phyloP scores from a whole-genome alignment of 1,140 invertebrate species.

The Heliconius melpomene region DNA sequence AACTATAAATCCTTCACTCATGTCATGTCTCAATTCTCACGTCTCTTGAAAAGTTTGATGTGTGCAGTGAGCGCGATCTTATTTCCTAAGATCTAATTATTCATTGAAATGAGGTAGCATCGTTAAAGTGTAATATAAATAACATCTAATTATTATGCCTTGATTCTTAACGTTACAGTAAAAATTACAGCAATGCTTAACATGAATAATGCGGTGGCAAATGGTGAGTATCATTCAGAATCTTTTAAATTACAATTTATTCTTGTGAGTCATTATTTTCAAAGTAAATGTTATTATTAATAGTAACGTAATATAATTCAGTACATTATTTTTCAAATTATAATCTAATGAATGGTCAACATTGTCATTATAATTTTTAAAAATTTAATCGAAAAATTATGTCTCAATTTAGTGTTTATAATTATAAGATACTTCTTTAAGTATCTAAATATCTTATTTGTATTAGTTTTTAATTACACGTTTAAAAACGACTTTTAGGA shows the following conservation, averaged over 20 bases:
- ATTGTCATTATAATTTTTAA: neutral
- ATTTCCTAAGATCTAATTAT: slow-evolving; percentile 45
- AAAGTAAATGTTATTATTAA: neutral
- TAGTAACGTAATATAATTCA: neutral
- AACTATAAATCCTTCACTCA: slow-evolving; percentile 40
- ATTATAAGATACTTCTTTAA: too few species aligned
- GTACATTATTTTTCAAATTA: neutral
- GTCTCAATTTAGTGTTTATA: neutral
- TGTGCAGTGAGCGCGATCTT: slow-evolving; percentile 55
- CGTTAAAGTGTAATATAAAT: slow-evolving; percentile 47
- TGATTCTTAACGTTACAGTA: slow-evolving; percentile 54
- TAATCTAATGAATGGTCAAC: neutral
- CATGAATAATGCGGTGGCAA: slow-evolving; percentile 68
- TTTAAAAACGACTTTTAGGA: neutral
- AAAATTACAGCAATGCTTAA: slow-evolving; percentile 66
- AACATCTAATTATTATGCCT: slow-evolving; percentile 73
- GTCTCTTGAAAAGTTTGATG: slow-evolving; percentile 57
- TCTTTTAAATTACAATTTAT: slow-evolving; percentile 25
- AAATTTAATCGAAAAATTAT: neutral
- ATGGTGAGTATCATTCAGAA: slow-evolving; percentile 56
- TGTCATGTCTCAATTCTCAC: neutral
- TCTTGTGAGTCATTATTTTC: slow-evolving; percentile 28
- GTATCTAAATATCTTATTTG: neutral
- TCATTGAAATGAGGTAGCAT: slow-evolving; percentile 74
- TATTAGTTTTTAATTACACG: neutral